Evolutionary conservation across 2,113 vertebrate species (phyloP), one percentile per base, ranked within the genome.

Genomic region (Circaetus cinerascens): DNA sequence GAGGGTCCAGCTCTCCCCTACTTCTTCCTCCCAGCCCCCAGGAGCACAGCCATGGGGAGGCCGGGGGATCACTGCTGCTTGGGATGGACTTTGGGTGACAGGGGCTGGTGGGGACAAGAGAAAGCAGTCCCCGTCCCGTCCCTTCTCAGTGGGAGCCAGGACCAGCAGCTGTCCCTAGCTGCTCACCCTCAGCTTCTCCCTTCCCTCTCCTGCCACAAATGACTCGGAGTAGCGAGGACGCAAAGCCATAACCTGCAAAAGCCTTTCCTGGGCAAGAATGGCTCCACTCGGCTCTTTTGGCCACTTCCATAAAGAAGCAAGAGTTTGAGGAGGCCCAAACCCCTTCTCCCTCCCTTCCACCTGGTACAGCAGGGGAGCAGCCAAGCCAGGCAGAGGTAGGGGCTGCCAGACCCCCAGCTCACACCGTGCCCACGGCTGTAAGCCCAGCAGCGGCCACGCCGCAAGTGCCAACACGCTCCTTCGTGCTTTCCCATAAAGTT

Each of bases 211-310:
- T 38, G 43, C 25, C 26, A 18, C 4, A 1, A 88, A 14, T 0
- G 0, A 32, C 73, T 63, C 29, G 26, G 23, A 4, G 23, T 10
- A 34, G 38, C 1, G 1, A 84, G 14, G 46, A 75, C 1, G 3
- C 71, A 78, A 69, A 86, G 27, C 25, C 67, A 73, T 7, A 29
- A 67, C 41, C 53, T 53, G 19, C 45, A 57, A 51, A 80, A 78
- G 21, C 13, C 21, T 34, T 34, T 71, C 34, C 67, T 63, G 7
- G 40, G 34, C 20, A 71, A 45, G 13, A 75, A 40, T 9, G 80
- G 22, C 32, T 92, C 6, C 74, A 34, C 16, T 43, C 3, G 1
- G 13, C 7, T 46, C 46, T 84, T 69, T 30, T 51, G 38, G 27
- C 26, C 62, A 40, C 15, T 34, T 86, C 38, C 27, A 38, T 1